These are phyloP conservation scores for Pocillopora grandis DNA, from an alignment of 92 coral and sea anemone species.

Conservation along the genomic window DNA sequence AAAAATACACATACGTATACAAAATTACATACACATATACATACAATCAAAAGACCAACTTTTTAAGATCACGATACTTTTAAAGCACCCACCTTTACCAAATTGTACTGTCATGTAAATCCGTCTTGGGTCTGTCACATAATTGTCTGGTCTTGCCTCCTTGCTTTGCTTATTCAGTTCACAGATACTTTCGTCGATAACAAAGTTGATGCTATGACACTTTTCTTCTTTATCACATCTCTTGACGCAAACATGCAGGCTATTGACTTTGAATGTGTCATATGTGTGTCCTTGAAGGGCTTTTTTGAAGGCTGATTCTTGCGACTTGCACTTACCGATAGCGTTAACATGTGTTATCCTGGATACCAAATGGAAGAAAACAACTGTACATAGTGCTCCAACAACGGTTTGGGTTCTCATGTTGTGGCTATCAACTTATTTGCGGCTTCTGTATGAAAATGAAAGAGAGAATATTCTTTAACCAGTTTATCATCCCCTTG, in stretches of 20 bases:
- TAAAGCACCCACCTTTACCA: not conserved
- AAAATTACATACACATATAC: too few relatives aligned
- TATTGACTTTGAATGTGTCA: not conserved
- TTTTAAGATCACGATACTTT: too few relatives aligned
- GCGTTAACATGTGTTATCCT: not conserved
- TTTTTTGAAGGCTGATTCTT: not conserved
- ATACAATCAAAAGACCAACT: too few relatives aligned
- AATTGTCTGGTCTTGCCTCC: conserved; percentile 2
- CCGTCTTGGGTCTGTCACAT: not conserved
- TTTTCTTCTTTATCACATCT: conserved; percentile 3
- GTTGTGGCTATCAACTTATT: not conserved
- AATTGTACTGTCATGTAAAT: conserved; percentile 5
- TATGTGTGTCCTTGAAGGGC: not conserved
- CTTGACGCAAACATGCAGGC: not conserved
- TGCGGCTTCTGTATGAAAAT: not conserved
- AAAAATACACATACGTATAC: too few relatives aligned
- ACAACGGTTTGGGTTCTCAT: not conserved
- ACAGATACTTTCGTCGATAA: not conserved
- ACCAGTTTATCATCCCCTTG: too few relatives aligned
- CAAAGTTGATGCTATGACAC: not conserved
- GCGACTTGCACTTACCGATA: not conserved
- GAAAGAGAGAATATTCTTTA: not conserved
- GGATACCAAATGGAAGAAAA: not conserved
- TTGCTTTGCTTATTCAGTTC: conserved; percentile 6
- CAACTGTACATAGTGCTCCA: not conserved